These are phyloP conservation scores for Minunthozetes semirufus DNA, from an alignment of 2,888 invertebrate species.

Conservation along the genomic window DNA sequence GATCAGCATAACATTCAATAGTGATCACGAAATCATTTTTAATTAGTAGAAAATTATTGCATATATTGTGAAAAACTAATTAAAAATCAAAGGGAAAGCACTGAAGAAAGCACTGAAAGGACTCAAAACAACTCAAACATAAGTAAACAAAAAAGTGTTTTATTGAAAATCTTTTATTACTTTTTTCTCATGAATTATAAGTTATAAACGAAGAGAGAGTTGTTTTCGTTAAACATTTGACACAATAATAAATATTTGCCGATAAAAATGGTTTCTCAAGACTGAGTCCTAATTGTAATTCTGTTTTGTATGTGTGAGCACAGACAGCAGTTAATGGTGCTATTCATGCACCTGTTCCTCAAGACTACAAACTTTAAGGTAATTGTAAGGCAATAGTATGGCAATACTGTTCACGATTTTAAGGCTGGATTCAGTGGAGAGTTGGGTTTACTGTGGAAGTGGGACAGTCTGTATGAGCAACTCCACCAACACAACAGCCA, in stretches of 20 bases:
- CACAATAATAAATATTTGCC: background rate
- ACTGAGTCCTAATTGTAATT: background rate
- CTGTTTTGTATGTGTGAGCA: background rate
- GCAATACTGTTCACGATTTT: constrained; percentile 20
- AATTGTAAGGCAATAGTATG: too few species aligned
- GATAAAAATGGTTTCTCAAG: background rate
- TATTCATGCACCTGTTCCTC: constrained; percentile 19
- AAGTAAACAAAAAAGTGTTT: too few species aligned
- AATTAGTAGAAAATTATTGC: too few species aligned
- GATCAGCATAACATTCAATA: too few species aligned
- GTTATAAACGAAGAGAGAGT: too few species aligned
- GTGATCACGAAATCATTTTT: too few species aligned
- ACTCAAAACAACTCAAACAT: too few species aligned
- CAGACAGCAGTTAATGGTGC: constrained; percentile 11
- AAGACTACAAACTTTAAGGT: background rate
- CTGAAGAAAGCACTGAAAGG: too few species aligned
- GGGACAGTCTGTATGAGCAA: background rate
- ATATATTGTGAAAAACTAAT: too few species aligned
- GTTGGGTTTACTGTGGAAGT: background rate
- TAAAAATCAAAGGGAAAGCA: too few species aligned
- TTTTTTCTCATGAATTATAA: too few species aligned
- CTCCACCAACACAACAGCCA: background rate
- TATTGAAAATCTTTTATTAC: too few species aligned
- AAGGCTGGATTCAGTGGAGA: background rate
- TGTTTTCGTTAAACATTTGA: background rate